Evolutionary conservation across 2,797 vertebrate species (phyloP).

Genomic region (Artibeus jamaicensis): DNA sequence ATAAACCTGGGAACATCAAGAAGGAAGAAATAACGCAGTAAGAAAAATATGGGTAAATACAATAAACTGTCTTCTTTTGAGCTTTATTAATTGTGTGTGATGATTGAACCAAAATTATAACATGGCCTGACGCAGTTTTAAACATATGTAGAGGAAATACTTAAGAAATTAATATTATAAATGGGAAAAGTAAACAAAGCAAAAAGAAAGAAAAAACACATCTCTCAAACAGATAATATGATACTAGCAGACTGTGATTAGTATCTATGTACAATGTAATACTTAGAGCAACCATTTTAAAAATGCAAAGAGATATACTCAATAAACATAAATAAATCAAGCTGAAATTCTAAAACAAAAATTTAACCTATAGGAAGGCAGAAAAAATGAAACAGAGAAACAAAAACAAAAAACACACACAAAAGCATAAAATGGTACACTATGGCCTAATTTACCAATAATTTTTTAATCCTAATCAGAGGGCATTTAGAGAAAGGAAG

Average conservation of each 20-base stretch:
- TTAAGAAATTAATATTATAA: not conserved
- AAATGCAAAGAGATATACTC: not conserved
- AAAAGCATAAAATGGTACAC: not conserved
- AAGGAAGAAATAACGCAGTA: not conserved
- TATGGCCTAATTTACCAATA: not conserved
- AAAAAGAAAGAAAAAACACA: not conserved
- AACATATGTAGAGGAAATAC: not conserved
- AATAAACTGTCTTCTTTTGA: not conserved
- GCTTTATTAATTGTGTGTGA: not conserved
- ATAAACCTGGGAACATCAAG: not conserved
- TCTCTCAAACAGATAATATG: not conserved
- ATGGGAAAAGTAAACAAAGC: not conserved
- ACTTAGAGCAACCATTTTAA: not conserved
- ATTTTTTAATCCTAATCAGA: no score
- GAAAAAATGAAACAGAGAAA: not conserved
- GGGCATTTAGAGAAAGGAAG: no score
- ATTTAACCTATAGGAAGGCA: not conserved
- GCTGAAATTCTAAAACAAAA: not conserved
- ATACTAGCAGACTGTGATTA: not conserved
- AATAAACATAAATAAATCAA: conserved; percentile 14
- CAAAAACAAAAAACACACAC: not conserved
- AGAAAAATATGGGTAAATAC: not conserved
- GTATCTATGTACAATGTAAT: not conserved
- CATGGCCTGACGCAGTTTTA: no score
- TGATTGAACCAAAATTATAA: not conserved